Evolutionary conservation across 2,797 vertebrate genomes (phyloP).

Genomic region (Telmatherina bonti): DNA sequence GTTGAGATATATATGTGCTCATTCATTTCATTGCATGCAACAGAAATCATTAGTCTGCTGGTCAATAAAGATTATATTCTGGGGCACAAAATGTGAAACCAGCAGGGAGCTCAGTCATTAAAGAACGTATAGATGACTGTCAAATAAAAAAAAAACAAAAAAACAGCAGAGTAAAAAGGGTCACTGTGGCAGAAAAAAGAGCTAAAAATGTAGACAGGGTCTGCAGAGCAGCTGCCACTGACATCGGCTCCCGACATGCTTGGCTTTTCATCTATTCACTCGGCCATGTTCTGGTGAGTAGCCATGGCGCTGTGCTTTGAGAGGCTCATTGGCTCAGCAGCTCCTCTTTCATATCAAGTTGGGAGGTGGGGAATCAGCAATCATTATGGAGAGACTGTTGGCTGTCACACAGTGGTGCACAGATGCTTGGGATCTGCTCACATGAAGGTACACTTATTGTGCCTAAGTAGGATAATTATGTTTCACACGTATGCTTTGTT

Average conservation of each 20-base stretch:
- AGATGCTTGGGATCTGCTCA: conserved; percentile 36
- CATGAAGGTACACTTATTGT: conserved; percentile 1
- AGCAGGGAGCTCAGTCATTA: conserved; percentile 15
- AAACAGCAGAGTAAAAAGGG: conserved; percentile 4
- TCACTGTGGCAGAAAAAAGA: conserved; percentile 25
- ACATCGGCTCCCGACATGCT: conserved; percentile 68
- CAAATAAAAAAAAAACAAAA: conserved; percentile 12
- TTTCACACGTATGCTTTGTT: not conserved
- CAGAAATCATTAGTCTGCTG: not conserved
- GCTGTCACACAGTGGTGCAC: conserved; percentile 20
- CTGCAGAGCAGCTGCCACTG: conserved; percentile 66
- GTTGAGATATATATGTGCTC: not conserved
- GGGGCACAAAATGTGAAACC: not conserved
- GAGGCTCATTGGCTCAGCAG: conserved; percentile 43
- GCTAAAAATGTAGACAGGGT: conserved; percentile 39
- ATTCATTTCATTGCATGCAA: not conserved
- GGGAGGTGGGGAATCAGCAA: conserved; percentile 49
- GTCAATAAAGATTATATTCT: conserved; percentile 5
- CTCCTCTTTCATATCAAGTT: conserved; percentile 50
- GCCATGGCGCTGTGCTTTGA: conserved; percentile 61
- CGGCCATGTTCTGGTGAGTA: conserved; percentile 63
- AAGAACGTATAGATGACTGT: conserved; percentile 30
- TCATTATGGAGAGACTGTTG: conserved; percentile 56
- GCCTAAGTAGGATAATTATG: not conserved
- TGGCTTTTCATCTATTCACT: conserved; percentile 72